Evolutionary conservation across 2,113 vertebrate genomes (phyloP), one percentile per base, ranked within the genome.

Genomic region (Illadopsis cleaveri): DNA sequence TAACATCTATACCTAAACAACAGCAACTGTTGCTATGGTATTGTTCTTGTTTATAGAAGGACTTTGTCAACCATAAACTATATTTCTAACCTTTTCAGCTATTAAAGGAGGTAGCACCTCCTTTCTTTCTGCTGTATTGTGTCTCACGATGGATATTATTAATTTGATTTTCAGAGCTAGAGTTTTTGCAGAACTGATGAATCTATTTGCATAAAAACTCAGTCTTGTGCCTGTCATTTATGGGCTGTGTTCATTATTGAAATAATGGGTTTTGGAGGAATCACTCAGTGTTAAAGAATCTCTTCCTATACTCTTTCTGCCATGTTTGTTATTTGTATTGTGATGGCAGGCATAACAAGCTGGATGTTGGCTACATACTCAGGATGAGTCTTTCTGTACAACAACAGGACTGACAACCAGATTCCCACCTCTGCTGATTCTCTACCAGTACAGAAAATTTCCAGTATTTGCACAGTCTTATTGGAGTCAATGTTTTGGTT

Each of bases 121-220:
- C 11, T 25, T 76, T 79, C 60, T 82, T 69, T 61, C 18, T 73
- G 51, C 31, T 86, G 10, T 48, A 51, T 81, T 80, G n/a, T 86
- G 40, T 50, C 17, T 78, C 40, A 64, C 89, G 53, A 89, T 82
- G 31, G 47, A 84, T 84, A 65, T 53, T 81, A 70, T 82, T 95
- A 94, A 94, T 86, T 91, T 73, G 71, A 90, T 93, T 91, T 96
- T 93, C 86, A 95, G 82, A 58, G 38, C 84, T 86, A 87, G 38
- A 88, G 12, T 62, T 8, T 17, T 66, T 96, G 82, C 79, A 92
- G 68, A 90, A 78, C 51, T 80, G 76, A 92, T 61, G 22, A 88
- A 88, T 93, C 47, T 20, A 71, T 95, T 92, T 96, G 44, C 79
- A 93, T 95, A 88, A 93, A 90, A 75, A 88, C 17, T 73, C 62